These are phyloP conservation scores for Toxotes lorentzi DNA, from an alignment of 2,797 vertebrate genomes.

Conservation along the genomic window DNA sequence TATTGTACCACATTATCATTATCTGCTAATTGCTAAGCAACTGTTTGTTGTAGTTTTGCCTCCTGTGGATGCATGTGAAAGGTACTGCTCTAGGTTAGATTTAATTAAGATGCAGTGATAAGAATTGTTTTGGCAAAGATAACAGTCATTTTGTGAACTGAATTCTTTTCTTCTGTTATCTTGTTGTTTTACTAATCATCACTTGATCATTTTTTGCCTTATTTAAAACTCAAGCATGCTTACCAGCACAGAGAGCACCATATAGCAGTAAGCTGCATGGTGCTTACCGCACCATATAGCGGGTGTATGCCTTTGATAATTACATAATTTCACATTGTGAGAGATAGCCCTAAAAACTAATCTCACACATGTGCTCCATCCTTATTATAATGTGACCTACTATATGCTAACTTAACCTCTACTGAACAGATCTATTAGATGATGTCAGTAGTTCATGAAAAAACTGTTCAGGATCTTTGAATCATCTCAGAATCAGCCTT, in stretches of 20 bases:
- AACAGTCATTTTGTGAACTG: conserved; percentile 23
- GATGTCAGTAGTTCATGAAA: background rate
- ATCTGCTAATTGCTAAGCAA: conserved; percentile 22
- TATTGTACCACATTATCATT: conserved; percentile 21
- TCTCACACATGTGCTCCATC: conserved; percentile 1
- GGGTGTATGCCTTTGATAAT: conserved; percentile 1
- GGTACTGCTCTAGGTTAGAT: conserved; percentile 16
- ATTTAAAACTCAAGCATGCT: conserved; percentile 7
- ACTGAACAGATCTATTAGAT: background rate
- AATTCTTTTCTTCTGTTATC: conserved; percentile 20
- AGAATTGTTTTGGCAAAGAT: conserved; percentile 26
- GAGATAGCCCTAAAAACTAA: background rate
- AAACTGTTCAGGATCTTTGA: background rate
- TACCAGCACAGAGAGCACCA: background rate
- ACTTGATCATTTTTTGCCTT: conserved; percentile 22
- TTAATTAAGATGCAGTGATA: conserved; percentile 39
- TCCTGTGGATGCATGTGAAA: conserved; percentile 15
- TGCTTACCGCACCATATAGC: conserved; percentile 6
- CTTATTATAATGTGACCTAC: conserved; percentile 2
- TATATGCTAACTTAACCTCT: background rate
- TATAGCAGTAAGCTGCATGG: no score
- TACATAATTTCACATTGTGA: background rate
- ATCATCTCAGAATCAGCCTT: background rate
- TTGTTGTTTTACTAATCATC: conserved; percentile 20
- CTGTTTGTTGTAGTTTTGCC: background rate